Evolutionary conservation across 2,888 invertebrate species (phyloP).

Genomic region (Apoderus coryli): DNA sequence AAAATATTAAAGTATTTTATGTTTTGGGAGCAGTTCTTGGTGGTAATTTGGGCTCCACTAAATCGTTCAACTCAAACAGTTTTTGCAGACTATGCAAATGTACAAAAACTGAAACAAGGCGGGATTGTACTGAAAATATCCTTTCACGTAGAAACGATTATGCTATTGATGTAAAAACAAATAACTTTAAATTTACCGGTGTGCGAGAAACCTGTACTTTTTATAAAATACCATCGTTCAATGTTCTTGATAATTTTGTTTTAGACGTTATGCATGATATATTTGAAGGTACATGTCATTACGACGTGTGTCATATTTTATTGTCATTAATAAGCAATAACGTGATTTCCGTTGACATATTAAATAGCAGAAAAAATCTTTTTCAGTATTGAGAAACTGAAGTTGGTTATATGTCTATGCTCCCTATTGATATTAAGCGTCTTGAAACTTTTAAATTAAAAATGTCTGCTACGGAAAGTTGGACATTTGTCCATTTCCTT

Average conservation of each 20-base stretch:
- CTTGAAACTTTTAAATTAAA: constrained; percentile 7
- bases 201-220: no score
- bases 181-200: no score
- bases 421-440: constrained; percentile 2
- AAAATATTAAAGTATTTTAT: no score
- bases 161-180: no score
- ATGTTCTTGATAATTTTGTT: constrained; percentile 6
- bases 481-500: constrained; percentile 15
- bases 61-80: no score
- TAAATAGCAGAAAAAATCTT: constrained; percentile 13
- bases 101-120: no score
- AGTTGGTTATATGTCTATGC: constrained; percentile 12
- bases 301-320: constrained; percentile 10
- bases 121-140: no score
- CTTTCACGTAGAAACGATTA: no score
- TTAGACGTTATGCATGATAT: constrained; percentile 15
- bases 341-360: constrained; percentile 12
- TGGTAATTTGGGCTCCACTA: no score
- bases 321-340: constrained; percentile 10
- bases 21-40: no score
- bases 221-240: no score
- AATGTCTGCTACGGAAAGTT: constrained; percentile 15
- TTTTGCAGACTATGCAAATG: no score
- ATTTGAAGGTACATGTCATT: constrained; percentile 11
- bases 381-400: constrained; percentile 15